Evolutionary conservation across 2,797 vertebrate genomes (phyloP).

Genomic region (Tapirus indicus): DNA sequence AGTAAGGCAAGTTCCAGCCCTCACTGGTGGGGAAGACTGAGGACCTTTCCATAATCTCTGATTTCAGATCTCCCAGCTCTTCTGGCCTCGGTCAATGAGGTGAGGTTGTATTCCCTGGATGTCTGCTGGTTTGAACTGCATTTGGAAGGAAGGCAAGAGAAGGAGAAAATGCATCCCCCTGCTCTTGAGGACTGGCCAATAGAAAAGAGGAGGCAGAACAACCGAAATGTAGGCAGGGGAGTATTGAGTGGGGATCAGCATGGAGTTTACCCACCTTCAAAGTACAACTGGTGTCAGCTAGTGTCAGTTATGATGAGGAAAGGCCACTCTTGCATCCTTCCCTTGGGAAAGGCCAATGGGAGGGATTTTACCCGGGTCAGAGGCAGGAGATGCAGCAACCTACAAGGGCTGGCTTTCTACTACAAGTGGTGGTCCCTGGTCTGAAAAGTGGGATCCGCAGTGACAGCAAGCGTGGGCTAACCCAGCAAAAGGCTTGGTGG

Average conservation of each 20-base stretch:
- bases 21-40: background rate
- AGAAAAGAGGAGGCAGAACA: background rate
- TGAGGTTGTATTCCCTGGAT: background rate
- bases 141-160: background rate
- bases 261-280: background rate
- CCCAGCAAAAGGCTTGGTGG: background rate
- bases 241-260: background rate
- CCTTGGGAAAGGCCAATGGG: background rate
- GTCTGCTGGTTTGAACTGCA: background rate
- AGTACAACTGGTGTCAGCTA: background rate
- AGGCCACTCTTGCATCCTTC: background rate
- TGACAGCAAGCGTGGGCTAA: background rate
- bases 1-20: background rate
- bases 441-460: background rate
- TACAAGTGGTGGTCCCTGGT: background rate
- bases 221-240: background rate
- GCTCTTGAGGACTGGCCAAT: background rate
- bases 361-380: background rate
- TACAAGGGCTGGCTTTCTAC: background rate
- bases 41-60: background rate
- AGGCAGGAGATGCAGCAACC: background rate
- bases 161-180: background rate
- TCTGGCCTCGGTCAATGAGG: background rate
- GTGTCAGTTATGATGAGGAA: rapidly evolving
- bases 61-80: background rate